phyloP scores from a whole-genome alignment of 2,888 invertebrate species.

The Alviniconcha strummeri region DNA sequence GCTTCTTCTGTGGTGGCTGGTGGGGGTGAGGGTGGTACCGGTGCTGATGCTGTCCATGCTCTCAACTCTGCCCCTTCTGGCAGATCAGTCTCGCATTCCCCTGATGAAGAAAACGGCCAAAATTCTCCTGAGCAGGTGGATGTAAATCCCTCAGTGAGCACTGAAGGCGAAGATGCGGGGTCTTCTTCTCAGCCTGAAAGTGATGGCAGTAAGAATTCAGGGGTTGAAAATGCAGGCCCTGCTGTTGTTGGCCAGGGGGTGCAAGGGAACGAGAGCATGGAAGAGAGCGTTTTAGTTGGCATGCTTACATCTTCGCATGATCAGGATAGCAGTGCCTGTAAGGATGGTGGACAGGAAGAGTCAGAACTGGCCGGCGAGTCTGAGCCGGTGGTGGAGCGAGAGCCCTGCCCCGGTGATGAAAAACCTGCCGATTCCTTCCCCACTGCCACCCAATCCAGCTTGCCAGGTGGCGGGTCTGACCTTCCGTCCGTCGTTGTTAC shows the following conservation, averaged over 20 bases:
- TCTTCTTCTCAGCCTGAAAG: too few relatives aligned
- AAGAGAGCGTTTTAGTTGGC: constrained; percentile 1
- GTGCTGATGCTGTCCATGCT: constrained; percentile 1
- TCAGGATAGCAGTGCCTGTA: background rate
- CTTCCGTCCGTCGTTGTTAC: constrained; percentile 24
- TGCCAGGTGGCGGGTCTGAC: background rate
- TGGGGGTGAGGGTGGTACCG: background rate
- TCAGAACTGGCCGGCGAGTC: background rate
- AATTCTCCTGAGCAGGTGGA: background rate
- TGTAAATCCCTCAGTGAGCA: background rate
- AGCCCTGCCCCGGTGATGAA: too few relatives aligned
- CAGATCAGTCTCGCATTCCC: background rate
- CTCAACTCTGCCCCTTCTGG: background rate
- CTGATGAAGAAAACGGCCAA: background rate
- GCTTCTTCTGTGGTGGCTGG: background rate
- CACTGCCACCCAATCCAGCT: background rate
- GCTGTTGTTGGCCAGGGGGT: too few relatives aligned
- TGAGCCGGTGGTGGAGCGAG: background rate
- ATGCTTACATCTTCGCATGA: constrained; percentile 3
- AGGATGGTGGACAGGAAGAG: background rate
- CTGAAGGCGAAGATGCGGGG: background rate
- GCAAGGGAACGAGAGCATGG: constrained; percentile 11
- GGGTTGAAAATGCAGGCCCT: too few relatives aligned
- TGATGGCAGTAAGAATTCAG: too few relatives aligned
- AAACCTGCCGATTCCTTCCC: too few relatives aligned